Base-by-base conservation (phyloP, 2,113 vertebrate genomes). In the Pollimyrus isidori region DNA sequence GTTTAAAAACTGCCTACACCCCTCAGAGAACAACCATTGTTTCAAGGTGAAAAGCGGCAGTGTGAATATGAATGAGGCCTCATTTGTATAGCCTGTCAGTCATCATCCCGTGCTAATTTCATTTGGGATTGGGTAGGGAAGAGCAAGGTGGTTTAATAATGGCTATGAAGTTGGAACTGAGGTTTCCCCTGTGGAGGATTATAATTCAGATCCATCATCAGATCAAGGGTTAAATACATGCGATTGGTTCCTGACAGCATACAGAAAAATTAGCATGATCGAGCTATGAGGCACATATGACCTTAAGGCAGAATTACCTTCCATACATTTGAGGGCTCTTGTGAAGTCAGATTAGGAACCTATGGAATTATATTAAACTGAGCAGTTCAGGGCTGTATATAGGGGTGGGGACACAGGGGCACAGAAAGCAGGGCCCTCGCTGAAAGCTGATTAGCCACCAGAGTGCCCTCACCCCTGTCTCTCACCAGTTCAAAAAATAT, bases 1-100 rank as follows among this genome's bases (percentile, higher is more conserved):
- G 49, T 52, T 35, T 86, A 50, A 86, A 86, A 53, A 30, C 1
- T 52, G 48, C 85, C 4, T 6, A 30, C 1, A 0, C 0, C 53
- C 86, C 26, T 23, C 9, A 4, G 17, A 42, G 53, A 42, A 62
- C 30, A 39, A 10, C 53, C 35, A n/a, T 87, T 62, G 35, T 62
- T 62, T 87, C 39, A 62, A 7, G 26, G 50, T 0, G 19, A 62
- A 52, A 45, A 21, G 35, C 2, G 3, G 0, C 23, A 2, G 19
- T 2, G 82, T 90, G 86, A 90, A 88, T 88, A 90, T 90, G 53
- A 53, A 90, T 69, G 73, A 62, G 42, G 52, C 56, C 87, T 35
- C 19, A 58, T 88, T 15, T 83, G 56, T 62, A 84, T 39, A 19
- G 42, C 76, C 19, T 88, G 87, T 84, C 87, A 84, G 23, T 90